A percentile compares a stretch with the other conserved stretches of the same genome.
phyloP scores from a whole-genome alignment of 1,140 invertebrate species.

The Stegodyphus dumicola region DNA sequence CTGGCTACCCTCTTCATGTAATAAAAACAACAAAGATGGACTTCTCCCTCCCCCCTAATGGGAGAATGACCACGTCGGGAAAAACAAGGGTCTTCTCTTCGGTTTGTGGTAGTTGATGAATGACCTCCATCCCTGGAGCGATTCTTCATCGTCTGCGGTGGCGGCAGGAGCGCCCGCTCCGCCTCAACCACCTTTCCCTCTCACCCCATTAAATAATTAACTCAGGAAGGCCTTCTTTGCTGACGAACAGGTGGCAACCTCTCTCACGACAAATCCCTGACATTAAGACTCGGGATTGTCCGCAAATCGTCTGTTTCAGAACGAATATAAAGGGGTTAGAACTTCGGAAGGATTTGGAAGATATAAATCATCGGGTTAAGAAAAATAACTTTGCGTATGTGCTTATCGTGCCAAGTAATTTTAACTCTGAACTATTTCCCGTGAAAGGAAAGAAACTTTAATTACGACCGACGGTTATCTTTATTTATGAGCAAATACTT shows the following conservation, averaged over 20 bases:
- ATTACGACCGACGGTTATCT: too few species aligned
- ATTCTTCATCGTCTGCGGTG: constrained; percentile 4
- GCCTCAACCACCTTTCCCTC: constrained; percentile 1
- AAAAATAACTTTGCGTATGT: too few species aligned
- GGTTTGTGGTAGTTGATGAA: constrained; percentile 21
- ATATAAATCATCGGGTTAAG: too few species aligned
- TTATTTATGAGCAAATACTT: too few species aligned
- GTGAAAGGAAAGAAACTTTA: too few species aligned
- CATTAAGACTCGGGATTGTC: constrained; percentile 38
- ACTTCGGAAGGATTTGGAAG: too few species aligned
- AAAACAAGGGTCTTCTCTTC: background rate
- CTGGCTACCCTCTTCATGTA: too few species aligned
- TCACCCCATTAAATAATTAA: constrained; percentile 56
- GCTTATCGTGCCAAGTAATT: too few species aligned
- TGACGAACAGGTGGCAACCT: constrained; percentile 26
- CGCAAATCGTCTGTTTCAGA: background rate
- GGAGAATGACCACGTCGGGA: background rate
- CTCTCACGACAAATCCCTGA: constrained; percentile 54
- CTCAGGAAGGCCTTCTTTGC: constrained; percentile 24
- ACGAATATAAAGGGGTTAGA: too few species aligned
- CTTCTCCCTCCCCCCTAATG: background rate
- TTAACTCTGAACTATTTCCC: too few species aligned
- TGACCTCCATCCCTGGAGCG: constrained; percentile 3
- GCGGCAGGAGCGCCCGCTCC: constrained; percentile 27
- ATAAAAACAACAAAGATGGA: too few species aligned